These are phyloP conservation scores for Pandemis cinnamomeana DNA, from an alignment of 2,888 invertebrate species.

Conservation along the genomic window DNA sequence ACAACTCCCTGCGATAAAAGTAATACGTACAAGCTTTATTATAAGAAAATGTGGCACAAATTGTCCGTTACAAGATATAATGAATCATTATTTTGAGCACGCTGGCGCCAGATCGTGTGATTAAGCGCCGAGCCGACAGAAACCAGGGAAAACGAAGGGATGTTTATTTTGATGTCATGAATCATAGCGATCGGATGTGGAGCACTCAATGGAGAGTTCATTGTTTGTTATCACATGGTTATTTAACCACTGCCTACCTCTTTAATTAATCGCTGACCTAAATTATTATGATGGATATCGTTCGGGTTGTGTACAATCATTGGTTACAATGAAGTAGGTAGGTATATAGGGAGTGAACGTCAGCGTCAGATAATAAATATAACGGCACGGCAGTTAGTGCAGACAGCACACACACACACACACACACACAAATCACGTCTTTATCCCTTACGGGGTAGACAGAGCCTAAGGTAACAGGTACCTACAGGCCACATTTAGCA, in stretches of 20 bases:
- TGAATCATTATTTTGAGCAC: constrained; percentile 35
- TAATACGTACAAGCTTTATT: background rate
- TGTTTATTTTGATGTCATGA: constrained; percentile 73
- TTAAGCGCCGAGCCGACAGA: constrained; percentile 59
- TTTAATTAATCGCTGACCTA: constrained; percentile 33
- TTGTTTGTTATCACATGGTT: constrained; percentile 34
- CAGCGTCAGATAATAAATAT: background rate
- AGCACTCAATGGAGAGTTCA: constrained; percentile 31
- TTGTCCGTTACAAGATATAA: constrained; percentile 24
- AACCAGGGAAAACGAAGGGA: constrained; percentile 59
- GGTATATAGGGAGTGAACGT: too few species aligned
- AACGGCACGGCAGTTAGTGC: background rate
- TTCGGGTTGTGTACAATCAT: background rate
- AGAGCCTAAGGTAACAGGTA: too few species aligned
- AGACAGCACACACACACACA: too few species aligned
- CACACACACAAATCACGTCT: too few species aligned
- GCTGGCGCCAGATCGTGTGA: constrained; percentile 50
- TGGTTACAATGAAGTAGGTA: background rate
- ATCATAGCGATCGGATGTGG: constrained; percentile 54
- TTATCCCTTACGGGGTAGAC: too few species aligned
- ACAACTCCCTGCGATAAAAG: background rate
- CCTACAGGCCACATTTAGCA: too few species aligned
- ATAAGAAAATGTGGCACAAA: constrained; percentile 14
- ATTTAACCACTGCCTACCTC: constrained; percentile 22
- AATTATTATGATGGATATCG: constrained; percentile 10